Conservation (phyloP, 53 echinoderm and acorn worm species). For the Echinometra lucunter region DNA sequence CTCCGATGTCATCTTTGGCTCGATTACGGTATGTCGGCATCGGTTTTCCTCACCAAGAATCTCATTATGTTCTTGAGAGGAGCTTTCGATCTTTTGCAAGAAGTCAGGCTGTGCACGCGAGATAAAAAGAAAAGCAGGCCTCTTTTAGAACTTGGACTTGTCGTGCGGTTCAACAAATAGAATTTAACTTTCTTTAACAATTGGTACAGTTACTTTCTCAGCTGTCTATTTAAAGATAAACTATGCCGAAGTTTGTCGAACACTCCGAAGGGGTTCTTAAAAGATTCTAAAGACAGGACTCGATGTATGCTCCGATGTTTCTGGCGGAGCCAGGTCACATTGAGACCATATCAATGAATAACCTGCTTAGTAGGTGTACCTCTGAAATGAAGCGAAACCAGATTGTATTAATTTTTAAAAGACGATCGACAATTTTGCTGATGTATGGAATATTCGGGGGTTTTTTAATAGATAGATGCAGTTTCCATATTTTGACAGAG, state of each 20-base stretch:
- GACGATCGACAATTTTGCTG: too few species aligned
- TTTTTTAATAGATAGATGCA: too few species aligned
- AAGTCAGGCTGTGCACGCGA: conserved; percentile 68
- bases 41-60: conserved; percentile 91
- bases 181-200: too few species aligned
- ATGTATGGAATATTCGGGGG: too few species aligned
- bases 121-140: conserved; percentile 75
- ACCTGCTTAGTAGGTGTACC: neutral
- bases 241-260: too few species aligned
- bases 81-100: conserved; percentile 73
- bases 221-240: too few species aligned
- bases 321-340: neutral
- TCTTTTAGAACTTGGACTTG: conserved; percentile 84
- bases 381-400: neutral
- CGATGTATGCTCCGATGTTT: neutral
- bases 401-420: too few species aligned
- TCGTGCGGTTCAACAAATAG: conserved; percentile 82
- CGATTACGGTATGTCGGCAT: conserved; percentile 76
- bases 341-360: neutral
- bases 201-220: too few species aligned
- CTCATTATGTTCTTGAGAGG: conserved; percentile 89
- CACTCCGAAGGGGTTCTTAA: too few species aligned
- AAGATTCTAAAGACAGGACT: neutral
- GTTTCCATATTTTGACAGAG: too few species aligned
- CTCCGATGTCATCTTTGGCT: conserved; percentile 90